These are phyloP conservation scores for Eleutherodactylus coqui DNA, from an alignment of 2,797 vertebrate species.

Conservation along the genomic window DNA sequence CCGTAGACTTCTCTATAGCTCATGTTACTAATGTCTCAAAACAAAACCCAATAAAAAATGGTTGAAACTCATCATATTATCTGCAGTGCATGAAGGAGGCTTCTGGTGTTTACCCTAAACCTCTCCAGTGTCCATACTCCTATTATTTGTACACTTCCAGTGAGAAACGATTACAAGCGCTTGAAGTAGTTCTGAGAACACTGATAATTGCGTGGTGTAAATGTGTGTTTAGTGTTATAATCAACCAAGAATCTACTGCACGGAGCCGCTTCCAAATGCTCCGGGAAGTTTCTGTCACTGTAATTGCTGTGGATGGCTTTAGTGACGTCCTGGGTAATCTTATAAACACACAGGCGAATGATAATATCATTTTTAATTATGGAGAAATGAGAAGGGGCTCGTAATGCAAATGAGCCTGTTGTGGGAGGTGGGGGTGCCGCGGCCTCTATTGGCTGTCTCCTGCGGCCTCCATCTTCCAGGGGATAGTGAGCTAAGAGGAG, in stretches of 20 bases:
- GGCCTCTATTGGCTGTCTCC: conserved; percentile 56
- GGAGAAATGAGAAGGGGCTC: conserved; percentile 36
- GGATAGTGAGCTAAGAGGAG: conserved; percentile 79
- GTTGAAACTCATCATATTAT: no score
- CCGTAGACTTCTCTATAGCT: no score
- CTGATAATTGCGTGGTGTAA: background rate
- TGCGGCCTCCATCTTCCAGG: conserved; percentile 72
- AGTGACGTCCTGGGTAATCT: conserved; percentile 60
- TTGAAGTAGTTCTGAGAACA: background rate
- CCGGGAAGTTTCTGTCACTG: conserved; percentile 44
- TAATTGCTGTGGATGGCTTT: conserved; percentile 57
- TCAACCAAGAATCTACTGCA: background rate
- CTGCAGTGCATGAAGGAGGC: no score
- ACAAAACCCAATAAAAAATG: no score
- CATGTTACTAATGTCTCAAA: no score
- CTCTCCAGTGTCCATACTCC: no score
- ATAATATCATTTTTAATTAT: conserved; percentile 66
- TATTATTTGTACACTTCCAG: background rate
- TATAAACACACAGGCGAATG: conserved; percentile 62
- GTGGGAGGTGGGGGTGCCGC: background rate
- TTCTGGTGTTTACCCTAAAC: no score
- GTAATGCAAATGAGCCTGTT: conserved; percentile 18
- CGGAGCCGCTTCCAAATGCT: background rate
- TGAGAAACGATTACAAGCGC: background rate
- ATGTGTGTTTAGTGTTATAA: background rate